phyloP scores from a whole-genome alignment of 2,888 invertebrate species.

The Desoria tigrina region DNA sequence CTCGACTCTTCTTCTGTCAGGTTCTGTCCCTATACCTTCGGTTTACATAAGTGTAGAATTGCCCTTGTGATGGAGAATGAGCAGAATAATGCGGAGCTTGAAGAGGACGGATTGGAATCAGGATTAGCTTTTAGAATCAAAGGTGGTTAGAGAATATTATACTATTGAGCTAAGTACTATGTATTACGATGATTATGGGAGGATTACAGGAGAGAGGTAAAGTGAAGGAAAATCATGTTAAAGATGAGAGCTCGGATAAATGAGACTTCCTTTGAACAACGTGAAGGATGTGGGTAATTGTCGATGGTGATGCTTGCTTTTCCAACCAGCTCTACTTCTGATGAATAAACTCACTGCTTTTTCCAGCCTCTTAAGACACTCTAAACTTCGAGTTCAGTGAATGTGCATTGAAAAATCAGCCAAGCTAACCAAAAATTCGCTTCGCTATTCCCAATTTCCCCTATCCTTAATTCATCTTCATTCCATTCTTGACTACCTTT shows the following conservation, averaged over 20 bases:
- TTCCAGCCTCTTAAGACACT: too few species aligned
- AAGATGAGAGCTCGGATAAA: conserved; percentile 31
- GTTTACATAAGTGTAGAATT: too few species aligned
- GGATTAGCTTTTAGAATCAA: too few species aligned
- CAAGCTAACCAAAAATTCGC: conserved; percentile 43
- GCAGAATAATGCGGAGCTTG: too few species aligned
- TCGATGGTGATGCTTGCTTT: background rate
- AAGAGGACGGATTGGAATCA: too few species aligned
- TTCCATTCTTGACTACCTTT: conserved; percentile 42
- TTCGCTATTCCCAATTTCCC: conserved; percentile 24
- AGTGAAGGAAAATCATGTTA: conserved; percentile 3
- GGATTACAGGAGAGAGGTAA: conserved; percentile 17
- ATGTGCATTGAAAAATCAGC: conserved; percentile 43
- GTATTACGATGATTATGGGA: background rate
- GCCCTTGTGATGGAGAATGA: too few species aligned
- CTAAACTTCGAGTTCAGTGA: conserved; percentile 26
- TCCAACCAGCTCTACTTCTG: too few species aligned
- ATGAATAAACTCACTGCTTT: too few species aligned
- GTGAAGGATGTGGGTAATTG: conserved; percentile 25
- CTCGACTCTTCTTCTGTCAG: too few species aligned
- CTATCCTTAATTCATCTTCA: conserved; percentile 36
- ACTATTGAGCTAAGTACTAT: too few species aligned
- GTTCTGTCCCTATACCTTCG: too few species aligned
- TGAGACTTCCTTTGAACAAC: conserved; percentile 30
- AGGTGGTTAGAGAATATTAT: too few species aligned